A percentile compares a stretch with the other conserved stretches of the same genome.
Conservation (phyloP, 2,888 invertebrate genomes). For the Andrena chrysosceles region DNA sequence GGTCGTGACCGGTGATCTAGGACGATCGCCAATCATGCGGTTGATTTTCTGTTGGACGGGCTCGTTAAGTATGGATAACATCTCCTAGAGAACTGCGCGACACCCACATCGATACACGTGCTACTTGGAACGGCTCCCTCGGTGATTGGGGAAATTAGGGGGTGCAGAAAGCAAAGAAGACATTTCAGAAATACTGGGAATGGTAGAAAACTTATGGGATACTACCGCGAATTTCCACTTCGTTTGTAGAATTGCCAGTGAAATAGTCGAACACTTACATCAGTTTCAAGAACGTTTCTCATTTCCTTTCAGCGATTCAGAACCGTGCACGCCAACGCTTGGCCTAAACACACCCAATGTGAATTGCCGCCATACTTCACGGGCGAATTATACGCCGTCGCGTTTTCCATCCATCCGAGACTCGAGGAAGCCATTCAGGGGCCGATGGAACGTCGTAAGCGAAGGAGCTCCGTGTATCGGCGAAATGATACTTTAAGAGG, state of each 20-base stretch:
- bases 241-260: not conserved
- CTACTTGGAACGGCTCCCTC: slow-evolving; percentile 4
- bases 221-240: not conserved
- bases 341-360: not conserved
- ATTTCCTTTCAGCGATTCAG: not conserved
- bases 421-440: slow-evolving; percentile 24
- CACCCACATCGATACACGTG: slow-evolving; percentile 24
- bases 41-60: slow-evolving; percentile 51
- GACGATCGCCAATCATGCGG: slow-evolving; percentile 57
- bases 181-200: no score
- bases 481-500: slow-evolving; percentile 50
- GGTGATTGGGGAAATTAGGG: no score
- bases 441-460: slow-evolving; percentile 37
- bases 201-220: not conserved
- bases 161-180: no score
- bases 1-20: slow-evolving; percentile 64
- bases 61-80: slow-evolving; percentile 65
- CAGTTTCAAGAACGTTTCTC: slow-evolving; percentile 7
- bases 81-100: slow-evolving; percentile 50
- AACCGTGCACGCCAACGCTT: not conserved
- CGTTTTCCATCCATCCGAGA: not conserved
- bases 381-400: slow-evolving; percentile 3
- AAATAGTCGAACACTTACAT: not conserved
- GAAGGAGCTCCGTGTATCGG: slow-evolving; percentile 38
- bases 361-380: slow-evolving; percentile 8